A percentile compares a stretch with the other conserved stretches of the same genome.
These are phyloP conservation scores for Myiagra hebetior DNA, from an alignment of 2,113 vertebrate species.

Conservation along the genomic window DNA sequence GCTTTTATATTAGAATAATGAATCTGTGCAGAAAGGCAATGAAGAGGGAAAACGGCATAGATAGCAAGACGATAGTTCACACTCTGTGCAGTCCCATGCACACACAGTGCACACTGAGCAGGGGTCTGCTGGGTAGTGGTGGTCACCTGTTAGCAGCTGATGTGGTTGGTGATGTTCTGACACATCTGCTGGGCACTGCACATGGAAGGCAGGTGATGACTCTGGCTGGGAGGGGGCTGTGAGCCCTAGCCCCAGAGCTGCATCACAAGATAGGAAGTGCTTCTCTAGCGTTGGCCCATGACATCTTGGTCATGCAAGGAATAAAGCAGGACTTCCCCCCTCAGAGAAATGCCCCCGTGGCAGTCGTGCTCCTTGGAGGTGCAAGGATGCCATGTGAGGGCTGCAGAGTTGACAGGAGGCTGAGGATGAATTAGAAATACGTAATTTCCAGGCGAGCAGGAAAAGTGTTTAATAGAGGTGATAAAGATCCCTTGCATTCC, in stretches of 20 bases:
- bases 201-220: background rate
- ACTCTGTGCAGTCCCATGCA: background rate
- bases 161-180: background rate
- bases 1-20: background rate
- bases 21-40: background rate
- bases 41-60: background rate
- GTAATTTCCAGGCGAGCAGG: background rate
- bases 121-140: background rate
- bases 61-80: background rate
- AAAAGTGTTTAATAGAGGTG: background rate
- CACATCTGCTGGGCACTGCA: background rate
- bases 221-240: background rate
- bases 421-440: background rate
- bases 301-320: background rate
- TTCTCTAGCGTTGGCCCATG: background rate
- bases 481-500: background rate
- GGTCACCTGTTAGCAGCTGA: background rate
- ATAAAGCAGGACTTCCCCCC: background rate
- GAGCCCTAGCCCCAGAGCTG: background rate
- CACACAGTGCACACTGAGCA: background rate
- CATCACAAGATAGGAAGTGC: background rate
- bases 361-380: rapidly evolving
- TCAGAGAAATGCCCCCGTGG: background rate
- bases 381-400: rapidly evolving
- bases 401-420: background rate